These are phyloP conservation scores for Callinectes sapidus DNA, from an alignment of 2,888 invertebrate species.

Conservation along the genomic window DNA sequence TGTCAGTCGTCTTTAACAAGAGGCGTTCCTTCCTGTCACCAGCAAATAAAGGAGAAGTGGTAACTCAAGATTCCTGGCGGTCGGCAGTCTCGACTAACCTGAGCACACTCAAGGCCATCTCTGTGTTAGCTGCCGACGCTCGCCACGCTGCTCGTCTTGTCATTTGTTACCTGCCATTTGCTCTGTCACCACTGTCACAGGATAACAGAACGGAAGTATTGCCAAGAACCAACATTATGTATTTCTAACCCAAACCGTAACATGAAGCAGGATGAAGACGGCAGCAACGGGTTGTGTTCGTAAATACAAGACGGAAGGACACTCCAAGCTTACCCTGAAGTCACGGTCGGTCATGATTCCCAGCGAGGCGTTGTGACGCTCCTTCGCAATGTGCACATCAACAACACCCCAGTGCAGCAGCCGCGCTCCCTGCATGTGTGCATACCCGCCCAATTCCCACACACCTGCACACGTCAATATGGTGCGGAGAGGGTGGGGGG, in stretches of 20 bases:
- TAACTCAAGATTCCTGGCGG: conserved; percentile 44
- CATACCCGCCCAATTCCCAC: neutral
- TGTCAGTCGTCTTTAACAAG: neutral
- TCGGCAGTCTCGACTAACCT: conserved; percentile 46
- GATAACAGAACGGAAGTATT: neutral
- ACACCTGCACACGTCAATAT: neutral
- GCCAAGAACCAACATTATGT: neutral
- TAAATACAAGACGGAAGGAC: neutral
- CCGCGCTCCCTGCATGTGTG: neutral
- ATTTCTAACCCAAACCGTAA: neutral
- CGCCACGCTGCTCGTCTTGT: conserved; percentile 4
- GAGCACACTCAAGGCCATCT: conserved; percentile 56
- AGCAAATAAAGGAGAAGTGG: conserved; percentile 32
- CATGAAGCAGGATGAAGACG: neutral
- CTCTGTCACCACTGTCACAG: neutral
- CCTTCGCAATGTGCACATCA: neutral
- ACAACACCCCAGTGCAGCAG: neutral
- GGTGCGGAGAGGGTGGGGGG: neutral
- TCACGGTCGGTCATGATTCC: conserved; percentile 36
- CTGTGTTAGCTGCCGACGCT: conserved; percentile 19
- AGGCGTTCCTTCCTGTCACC: neutral
- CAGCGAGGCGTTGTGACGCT: neutral
- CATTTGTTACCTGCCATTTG: neutral
- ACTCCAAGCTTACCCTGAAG: conserved; percentile 32
- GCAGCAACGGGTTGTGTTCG: neutral